Evolutionary conservation across 2,797 vertebrate species (phyloP).

Genomic region (Pseudomugil tenellus): DNA sequence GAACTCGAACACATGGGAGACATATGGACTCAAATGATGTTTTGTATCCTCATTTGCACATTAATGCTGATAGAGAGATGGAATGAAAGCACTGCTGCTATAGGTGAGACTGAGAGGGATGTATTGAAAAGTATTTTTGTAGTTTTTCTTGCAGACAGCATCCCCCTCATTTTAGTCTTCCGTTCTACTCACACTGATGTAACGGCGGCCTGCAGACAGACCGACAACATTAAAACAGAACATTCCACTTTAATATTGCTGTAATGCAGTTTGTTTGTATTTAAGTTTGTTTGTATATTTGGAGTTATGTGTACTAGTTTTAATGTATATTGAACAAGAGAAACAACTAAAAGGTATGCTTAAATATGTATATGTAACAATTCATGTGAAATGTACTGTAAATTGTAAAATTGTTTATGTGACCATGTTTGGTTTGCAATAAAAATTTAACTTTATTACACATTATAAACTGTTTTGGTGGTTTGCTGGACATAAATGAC

Average conservation of each 20-base stretch:
- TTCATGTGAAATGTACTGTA: constrained; percentile 95
- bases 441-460: constrained; percentile 89
- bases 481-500: neutral
- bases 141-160: constrained; percentile 61
- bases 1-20: constrained; percentile 43
- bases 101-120: constrained; percentile 42
- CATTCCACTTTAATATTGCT: constrained; percentile 92
- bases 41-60: constrained; percentile 66
- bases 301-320: constrained; percentile 91
- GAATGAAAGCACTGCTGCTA: constrained; percentile 69
- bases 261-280: constrained; percentile 91
- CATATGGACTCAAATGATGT: constrained; percentile 45
- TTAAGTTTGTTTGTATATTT: constrained; percentile 95
- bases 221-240: constrained; percentile 79
- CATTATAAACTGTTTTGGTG: constrained; percentile 14
- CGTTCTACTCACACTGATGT: constrained; percentile 72
- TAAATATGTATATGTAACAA: constrained; percentile 85
- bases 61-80: constrained; percentile 49
- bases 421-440: constrained; percentile 96
- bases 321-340: constrained; percentile 94
- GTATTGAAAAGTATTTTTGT: constrained; percentile 41
- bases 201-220: constrained; percentile 79
- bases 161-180: constrained; percentile 86
- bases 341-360: constrained; percentile 85
- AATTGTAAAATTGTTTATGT: constrained; percentile 94